Conservation (phyloP, 1,140 invertebrate genomes). For the Potamilus streckersoni region DNA sequence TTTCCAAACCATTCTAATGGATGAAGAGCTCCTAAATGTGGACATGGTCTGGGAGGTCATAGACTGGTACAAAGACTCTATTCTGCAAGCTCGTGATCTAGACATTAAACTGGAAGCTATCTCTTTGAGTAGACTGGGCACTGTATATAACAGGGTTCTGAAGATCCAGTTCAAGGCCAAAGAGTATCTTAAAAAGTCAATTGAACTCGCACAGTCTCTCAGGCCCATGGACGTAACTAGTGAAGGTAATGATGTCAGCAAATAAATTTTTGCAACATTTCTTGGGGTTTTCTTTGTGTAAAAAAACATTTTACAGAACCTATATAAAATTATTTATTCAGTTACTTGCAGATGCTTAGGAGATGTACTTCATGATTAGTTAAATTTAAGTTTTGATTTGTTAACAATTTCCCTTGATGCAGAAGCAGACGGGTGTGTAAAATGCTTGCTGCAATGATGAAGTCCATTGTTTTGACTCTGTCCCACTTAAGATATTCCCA, state of each 20-base stretch:
- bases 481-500: too few species aligned
- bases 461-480: too few species aligned
- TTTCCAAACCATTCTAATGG: slow-evolving; percentile 22
- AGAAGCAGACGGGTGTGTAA: too few species aligned
- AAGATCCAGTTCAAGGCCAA: slow-evolving; percentile 41
- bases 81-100: slow-evolving; percentile 31
- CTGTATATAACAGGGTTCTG: slow-evolving; percentile 37
- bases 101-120: slow-evolving; percentile 42
- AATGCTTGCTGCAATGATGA: too few species aligned
- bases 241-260: slow-evolving; percentile 21
- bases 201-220: slow-evolving; percentile 37
- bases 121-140: slow-evolving; percentile 29
- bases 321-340: too few species aligned
- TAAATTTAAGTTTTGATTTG: too few species aligned
- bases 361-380: too few species aligned
- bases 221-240: slow-evolving; percentile 19
- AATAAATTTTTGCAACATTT: too few species aligned
- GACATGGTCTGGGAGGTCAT: slow-evolving; percentile 50
- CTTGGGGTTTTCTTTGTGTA: too few species aligned
- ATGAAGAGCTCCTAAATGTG: slow-evolving; percentile 47
- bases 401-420: too few species aligned
- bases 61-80: slow-evolving; percentile 48
- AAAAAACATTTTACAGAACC: too few species aligned
- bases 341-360: too few species aligned
- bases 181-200: slow-evolving; percentile 20